These are phyloP conservation scores for Pitta sordida DNA, from an alignment of 2,113 vertebrate species.

Conservation along the genomic window DNA sequence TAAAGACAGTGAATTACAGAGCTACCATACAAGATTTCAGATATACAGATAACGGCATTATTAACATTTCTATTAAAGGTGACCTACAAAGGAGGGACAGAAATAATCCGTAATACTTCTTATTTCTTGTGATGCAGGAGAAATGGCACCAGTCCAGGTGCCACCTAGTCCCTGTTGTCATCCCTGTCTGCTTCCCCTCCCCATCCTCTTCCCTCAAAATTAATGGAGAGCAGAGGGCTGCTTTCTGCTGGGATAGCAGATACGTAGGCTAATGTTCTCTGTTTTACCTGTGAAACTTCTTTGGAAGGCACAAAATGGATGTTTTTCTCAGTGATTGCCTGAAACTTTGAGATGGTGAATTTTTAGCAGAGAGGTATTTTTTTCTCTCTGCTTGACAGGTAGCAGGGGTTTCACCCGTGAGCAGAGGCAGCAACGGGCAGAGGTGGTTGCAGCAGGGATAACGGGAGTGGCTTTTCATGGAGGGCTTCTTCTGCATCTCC, in stretches of 20 bases:
- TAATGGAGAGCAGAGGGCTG: neutral
- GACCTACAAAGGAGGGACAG: slow-evolving; percentile 36
- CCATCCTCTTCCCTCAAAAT: neutral
- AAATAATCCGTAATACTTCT: slow-evolving; percentile 21
- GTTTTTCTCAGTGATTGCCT: neutral
- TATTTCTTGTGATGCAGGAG: neutral
- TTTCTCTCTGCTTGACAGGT: neutral
- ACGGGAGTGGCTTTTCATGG: neutral
- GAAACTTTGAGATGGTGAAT: neutral
- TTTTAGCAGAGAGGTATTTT: neutral
- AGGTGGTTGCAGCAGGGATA: too few species aligned
- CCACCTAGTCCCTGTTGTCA: neutral
- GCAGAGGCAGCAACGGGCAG: neutral
- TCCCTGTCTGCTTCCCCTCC: neutral
- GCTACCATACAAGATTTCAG: slow-evolving; percentile 10
- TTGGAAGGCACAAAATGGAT: neutral
- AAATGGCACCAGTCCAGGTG: neutral
- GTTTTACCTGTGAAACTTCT: neutral
- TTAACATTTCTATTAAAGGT: slow-evolving; percentile 52
- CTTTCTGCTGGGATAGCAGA: neutral
- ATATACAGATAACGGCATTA: slow-evolving; percentile 34
- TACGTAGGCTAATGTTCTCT: neutral
- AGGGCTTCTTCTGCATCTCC: neutral
- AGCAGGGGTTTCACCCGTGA: neutral
- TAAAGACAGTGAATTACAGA: slow-evolving; percentile 38